phyloP scores from a whole-genome alignment of 2,888 invertebrate species.

The Pherbina coryleti region DNA sequence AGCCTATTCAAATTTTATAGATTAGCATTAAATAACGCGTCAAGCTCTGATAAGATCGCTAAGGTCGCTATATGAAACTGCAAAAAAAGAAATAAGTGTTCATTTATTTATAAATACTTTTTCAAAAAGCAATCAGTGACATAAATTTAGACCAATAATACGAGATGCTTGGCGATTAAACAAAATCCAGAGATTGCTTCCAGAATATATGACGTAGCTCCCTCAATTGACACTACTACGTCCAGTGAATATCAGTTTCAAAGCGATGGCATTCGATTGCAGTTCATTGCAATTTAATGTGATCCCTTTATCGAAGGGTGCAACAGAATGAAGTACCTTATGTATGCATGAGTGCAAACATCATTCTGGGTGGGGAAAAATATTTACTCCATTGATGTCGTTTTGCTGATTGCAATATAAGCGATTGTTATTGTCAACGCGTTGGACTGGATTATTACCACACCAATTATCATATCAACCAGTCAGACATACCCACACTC shows the following conservation, averaged over 20 bases:
- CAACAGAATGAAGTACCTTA: neutral
- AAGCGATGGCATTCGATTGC: constrained; percentile 56
- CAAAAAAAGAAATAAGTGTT: too few species aligned
- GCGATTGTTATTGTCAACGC: constrained; percentile 65
- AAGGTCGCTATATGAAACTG: too few species aligned
- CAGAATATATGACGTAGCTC: neutral
- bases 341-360: neutral
- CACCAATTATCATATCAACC: constrained; percentile 60
- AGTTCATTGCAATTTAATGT: constrained; percentile 64
- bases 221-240: neutral
- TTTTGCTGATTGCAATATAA: constrained; percentile 63
- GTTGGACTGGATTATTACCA: constrained; percentile 64
- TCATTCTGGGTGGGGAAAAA: neutral
- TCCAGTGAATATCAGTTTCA: constrained; percentile 55
- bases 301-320: constrained; percentile 39
- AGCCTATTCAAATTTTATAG: too few species aligned
- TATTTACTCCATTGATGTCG: constrained; percentile 39
- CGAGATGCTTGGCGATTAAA: too few species aligned
- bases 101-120: too few species aligned
- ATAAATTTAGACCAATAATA: too few species aligned
- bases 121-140: too few species aligned
- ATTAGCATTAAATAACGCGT: too few species aligned
- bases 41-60: too few species aligned
- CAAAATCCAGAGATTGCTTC: too few species aligned
- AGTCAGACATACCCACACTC: constrained; percentile 2